Evolutionary conservation across 2,113 vertebrate genomes (phyloP).

Genomic region (Leptodactylus fuscus): DNA sequence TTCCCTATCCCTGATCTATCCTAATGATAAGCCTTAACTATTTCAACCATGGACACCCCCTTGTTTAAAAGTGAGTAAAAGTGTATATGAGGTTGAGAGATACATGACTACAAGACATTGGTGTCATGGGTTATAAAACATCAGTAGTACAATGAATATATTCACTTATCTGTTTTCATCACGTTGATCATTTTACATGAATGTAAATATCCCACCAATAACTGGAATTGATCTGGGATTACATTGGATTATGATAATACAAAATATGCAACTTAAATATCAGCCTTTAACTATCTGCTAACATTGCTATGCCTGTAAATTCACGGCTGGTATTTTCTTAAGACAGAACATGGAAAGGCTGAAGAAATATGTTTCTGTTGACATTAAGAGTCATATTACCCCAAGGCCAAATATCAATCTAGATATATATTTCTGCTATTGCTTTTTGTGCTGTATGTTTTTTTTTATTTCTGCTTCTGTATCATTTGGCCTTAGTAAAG

Average conservation of each 20-base stretch:
- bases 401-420: slow-evolving; percentile 4
- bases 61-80: too few relatives aligned
- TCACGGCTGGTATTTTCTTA: slow-evolving; percentile 21
- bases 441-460: slow-evolving; percentile 16
- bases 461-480: slow-evolving; percentile 14
- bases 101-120: too few relatives aligned
- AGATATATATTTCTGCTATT: slow-evolving; percentile 9
- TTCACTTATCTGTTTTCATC: too few relatives aligned
- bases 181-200: too few relatives aligned
- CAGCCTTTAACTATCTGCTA: background rate
- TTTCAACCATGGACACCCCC: too few relatives aligned
- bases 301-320: background rate
- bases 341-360: background rate
- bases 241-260: background rate
- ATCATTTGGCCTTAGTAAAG: slow-evolving; percentile 40
- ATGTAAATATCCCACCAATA: too few relatives aligned
- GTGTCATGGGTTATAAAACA: too few relatives aligned
- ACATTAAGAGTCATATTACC: slow-evolving; percentile 43
- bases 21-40: too few relatives aligned
- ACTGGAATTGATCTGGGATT: background rate
- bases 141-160: too few relatives aligned
- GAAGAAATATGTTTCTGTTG: slow-evolving; percentile 42
- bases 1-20: too few relatives aligned
- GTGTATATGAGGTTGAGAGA: too few relatives aligned
- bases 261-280: background rate